Evolutionary conservation across 2,797 vertebrate genomes (phyloP), one percentile per base, ranked within the genome.

Genomic region (Eulemur mongoz): DNA sequence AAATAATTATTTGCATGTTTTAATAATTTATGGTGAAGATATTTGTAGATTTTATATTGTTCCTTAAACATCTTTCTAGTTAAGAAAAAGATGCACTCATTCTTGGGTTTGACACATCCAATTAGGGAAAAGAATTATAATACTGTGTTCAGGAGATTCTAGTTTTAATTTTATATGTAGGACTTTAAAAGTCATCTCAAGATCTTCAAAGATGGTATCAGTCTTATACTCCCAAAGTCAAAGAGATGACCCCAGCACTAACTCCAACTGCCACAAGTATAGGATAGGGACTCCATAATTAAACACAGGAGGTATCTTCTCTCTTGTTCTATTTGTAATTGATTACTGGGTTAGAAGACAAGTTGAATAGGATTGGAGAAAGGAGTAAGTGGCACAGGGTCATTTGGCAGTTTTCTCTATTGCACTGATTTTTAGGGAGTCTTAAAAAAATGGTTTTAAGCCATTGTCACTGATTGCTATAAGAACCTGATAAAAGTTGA

Each of bases 101-200:
- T 73, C 8, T 67, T 84, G 45, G n/a, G 32, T 75, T 81, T 86
- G 80, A 89, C 43, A 92, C 7, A 50, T 85, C 67, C 45, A 17
- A 86, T 7, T 45, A n/a, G 57, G 80, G 52, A 82, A 76, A 57
- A 91, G 59, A 23, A 40, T 72, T 93, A 85, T 48, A 22, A 85
- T 54, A 78, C 32, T 75, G 20, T 32, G 17, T n/a, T 18, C 12
- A 70, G 50, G 35, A 81, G 65, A 45, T 14, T 63, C 38, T 88
- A 86, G 52, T 7, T 81, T 89, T 50, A 90, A 81, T 59, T 95
- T 94, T 93, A 32, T 95, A 78, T 82, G 18, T 86, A 83, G 35
- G 7, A 78, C 48, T 87, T 87, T 22, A 59, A 54, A 87, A 93
- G 79, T 93, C 67, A 87, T 48, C 48, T 27, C 5, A 52, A 78